Evolutionary conservation across 2,113 vertebrate genomes (phyloP).

Genomic region (Scolopax mira): DNA sequence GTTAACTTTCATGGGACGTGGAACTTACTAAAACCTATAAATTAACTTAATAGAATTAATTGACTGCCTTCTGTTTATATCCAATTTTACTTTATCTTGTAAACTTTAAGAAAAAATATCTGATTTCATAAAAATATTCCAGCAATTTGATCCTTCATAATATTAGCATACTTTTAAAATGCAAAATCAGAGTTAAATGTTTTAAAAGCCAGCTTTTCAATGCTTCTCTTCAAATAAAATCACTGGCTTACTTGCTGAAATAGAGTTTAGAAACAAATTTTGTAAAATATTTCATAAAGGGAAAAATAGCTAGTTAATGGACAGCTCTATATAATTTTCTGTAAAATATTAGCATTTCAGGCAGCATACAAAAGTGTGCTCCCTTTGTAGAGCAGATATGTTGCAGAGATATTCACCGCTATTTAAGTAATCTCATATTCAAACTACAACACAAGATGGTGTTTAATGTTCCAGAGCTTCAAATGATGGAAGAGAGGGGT

Average conservation of each 20-base stretch:
- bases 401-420: constrained; percentile 24
- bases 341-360: constrained; percentile 33
- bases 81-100: not conserved
- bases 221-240: constrained; percentile 50
- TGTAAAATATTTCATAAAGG: constrained; percentile 7
- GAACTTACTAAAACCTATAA: not conserved
- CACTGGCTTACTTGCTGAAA: constrained; percentile 11
- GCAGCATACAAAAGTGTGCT: not conserved
- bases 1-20: not conserved
- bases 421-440: constrained; percentile 24
- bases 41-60: constrained; percentile 14
- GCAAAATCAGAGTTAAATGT: constrained; percentile 38
- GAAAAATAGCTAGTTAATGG: constrained; percentile 31
- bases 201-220: constrained; percentile 34
- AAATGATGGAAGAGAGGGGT: constrained; percentile 25
- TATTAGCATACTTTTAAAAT: constrained; percentile 64
- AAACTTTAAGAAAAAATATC: not conserved
- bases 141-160: not conserved
- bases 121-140: constrained; percentile 19
- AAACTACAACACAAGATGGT: constrained; percentile 16
- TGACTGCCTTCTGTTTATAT: not conserved
- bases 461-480: constrained; percentile 53
- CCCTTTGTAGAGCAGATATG: constrained; percentile 41
- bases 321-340: not conserved
- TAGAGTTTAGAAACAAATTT: not conserved